A percentile compares a stretch with the other conserved stretches of the same genome.
These are phyloP conservation scores for Lycaon pictus DNA, from an alignment of 2,113 vertebrate genomes.

Conservation along the genomic window DNA sequence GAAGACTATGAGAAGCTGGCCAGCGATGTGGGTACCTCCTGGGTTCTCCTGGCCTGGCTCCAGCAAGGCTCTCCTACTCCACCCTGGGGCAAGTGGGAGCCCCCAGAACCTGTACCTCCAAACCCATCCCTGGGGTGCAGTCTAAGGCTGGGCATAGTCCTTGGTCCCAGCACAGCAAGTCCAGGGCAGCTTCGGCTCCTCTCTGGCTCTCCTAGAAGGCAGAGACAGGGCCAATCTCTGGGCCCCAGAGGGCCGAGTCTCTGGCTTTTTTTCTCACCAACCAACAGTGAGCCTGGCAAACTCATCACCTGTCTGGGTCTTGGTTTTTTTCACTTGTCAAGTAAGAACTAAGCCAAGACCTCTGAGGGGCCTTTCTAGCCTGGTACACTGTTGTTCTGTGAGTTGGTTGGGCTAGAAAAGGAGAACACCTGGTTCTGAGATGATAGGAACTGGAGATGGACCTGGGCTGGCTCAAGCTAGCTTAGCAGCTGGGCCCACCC, in stretches of 20 bases:
- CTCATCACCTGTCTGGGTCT: not conserved
- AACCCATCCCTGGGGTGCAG: not conserved
- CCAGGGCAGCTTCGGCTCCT: not conserved
- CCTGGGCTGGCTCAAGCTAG: not conserved
- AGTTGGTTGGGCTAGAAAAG: not conserved
- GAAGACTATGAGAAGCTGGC: constrained; percentile 99
- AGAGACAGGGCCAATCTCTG: not conserved
- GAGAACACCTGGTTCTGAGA: not conserved
- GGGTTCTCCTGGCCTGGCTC: not conserved
- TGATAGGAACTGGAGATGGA: fast-evolving
- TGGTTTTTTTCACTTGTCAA: not conserved
- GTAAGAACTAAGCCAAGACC: not conserved
- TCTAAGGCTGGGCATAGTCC: not conserved
- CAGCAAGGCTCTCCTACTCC: not conserved
- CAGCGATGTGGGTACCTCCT: constrained; percentile 95
- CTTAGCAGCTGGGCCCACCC: not conserved
- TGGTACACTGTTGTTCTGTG: not conserved
- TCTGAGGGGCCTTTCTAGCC: not conserved
- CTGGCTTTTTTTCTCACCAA: not conserved
- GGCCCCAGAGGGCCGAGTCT: not conserved
- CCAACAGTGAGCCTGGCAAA: not conserved
- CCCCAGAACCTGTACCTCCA: not conserved
- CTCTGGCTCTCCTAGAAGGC: not conserved
- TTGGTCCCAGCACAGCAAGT: not conserved
- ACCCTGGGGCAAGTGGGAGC: not conserved